These are phyloP conservation scores for Corydoras maculifer DNA, from an alignment of 2,113 vertebrate species.

Conservation along the genomic window DNA sequence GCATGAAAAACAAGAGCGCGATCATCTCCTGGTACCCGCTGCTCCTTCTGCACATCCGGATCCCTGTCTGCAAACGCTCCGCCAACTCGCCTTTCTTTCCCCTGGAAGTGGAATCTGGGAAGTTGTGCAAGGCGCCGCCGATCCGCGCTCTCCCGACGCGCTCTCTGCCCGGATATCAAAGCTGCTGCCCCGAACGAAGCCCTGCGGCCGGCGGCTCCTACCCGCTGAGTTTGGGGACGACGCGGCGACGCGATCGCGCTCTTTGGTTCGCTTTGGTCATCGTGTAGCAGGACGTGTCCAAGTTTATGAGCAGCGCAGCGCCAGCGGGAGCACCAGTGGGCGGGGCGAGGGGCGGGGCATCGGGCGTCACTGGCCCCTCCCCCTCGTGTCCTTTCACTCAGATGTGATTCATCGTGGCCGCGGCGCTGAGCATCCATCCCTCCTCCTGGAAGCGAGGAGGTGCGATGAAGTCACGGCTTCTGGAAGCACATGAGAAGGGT, in stretches of 20 bases:
- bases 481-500: background rate
- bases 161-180: background rate
- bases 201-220: background rate
- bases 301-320: conserved; percentile 61
- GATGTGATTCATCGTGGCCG: background rate
- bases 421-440: background rate
- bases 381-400: conserved; percentile 43
- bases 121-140: conserved; percentile 1
- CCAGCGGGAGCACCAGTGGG: conserved; percentile 21
- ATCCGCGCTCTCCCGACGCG: background rate
- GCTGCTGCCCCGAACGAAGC: background rate
- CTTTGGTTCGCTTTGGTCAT: conserved; percentile 55
- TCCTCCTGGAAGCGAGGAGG: background rate
- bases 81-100: background rate
- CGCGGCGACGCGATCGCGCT: conserved; percentile 20
- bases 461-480: conserved; percentile 1
- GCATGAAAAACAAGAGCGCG: conserved; percentile 54
- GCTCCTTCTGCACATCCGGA: conserved; percentile 14
- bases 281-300: conserved; percentile 73
- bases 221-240: conserved; percentile 21
- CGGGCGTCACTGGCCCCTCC: conserved; percentile 66
- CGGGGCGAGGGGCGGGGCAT: conserved; percentile 4
- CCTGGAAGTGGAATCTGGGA: background rate
- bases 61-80: background rate
- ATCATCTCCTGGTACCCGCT: conserved; percentile 43